Base-by-base conservation (phyloP, 2,888 invertebrate genomes). In the Agonopterix alstromeriana region DNA sequence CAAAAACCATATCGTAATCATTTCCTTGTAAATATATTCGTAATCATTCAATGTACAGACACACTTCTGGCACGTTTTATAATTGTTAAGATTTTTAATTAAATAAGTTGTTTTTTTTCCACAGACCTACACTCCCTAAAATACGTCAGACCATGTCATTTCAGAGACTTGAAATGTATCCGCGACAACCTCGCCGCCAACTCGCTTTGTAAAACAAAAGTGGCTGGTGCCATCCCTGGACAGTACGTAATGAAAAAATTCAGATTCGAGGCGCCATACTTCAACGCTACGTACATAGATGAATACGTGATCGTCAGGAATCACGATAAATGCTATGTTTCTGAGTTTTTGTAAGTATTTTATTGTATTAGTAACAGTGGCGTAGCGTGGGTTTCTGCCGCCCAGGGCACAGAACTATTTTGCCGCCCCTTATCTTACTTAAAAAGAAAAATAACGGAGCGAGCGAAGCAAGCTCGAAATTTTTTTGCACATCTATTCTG, bases 291-390 rank as follows among this genome's bases (percentile, higher is more conserved):
- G 0, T 79, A 78, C 43, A 53, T 78, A 0, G 86, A 87, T 46
- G 48, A 54, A 0, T 54, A 71, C 1, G 43, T 82, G 35, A 49
- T 63, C 2, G 61, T 83, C 1, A 62, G 63, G 0, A 84, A 84
- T 7, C 71, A 73, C 9, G 47, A 85, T 9, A 64, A 58, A 9
- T 86, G 86, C 48, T 50, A 5, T 5, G 65, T 82, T 4, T 73
- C 80, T 0, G 77, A 82, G 42, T 86, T 77, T 53, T 80, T 68
- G 85, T 86, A 58, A 80, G 85, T 82, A 58, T 50, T 8, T 36
- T 8, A 17, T 17, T 17, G n/a, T 17, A 4, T 17, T 14, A 17
- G 17, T 17, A 14, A 1, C 14, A n/a, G n/a, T n/a, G n/a, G n/a
- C n/a, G n/a, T n/a, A n/a, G n/a, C n/a, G n/a, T n/a, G n/a, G n/a